These are phyloP conservation scores for Pagrus major DNA, from an alignment of 2,113 vertebrate genomes.

Conservation along the genomic window DNA sequence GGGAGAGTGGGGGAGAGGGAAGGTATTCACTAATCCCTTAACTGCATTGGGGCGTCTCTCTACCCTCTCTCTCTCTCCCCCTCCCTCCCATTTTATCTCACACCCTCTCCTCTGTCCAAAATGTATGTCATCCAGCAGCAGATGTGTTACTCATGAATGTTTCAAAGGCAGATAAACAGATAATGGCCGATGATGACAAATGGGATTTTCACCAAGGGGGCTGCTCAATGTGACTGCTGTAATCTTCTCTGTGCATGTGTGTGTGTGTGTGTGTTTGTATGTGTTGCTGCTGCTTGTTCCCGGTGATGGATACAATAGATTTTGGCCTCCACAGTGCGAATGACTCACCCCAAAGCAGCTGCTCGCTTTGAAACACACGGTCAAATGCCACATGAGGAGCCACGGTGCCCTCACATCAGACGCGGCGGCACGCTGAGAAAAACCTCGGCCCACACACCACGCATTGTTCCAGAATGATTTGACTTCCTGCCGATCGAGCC, in stretches of 20 bases:
- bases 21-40: slow-evolving; percentile 63
- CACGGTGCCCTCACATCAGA: slow-evolving; percentile 40
- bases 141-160: slow-evolving; percentile 61
- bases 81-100: slow-evolving; percentile 6
- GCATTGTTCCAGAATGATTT: slow-evolving; percentile 22
- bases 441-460: slow-evolving; percentile 26
- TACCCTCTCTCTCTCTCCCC: background rate
- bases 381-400: slow-evolving; percentile 56
- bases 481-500: slow-evolving; percentile 22
- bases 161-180: slow-evolving; percentile 59
- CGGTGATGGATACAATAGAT: slow-evolving; percentile 61
- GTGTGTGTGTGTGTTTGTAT: background rate
- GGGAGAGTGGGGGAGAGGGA: background rate
- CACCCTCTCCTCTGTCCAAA: slow-evolving; percentile 43
- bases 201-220: slow-evolving; percentile 48
- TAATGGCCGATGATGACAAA: slow-evolving; percentile 56
- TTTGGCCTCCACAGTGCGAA: slow-evolving; percentile 58
- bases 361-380: slow-evolving; percentile 54
- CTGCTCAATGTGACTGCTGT: slow-evolving; percentile 35
- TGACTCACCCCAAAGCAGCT: slow-evolving; percentile 73
- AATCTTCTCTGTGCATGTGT: slow-evolving; percentile 24
- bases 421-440: slow-evolving; percentile 32
- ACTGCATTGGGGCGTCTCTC: slow-evolving; percentile 69
- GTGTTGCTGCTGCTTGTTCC: slow-evolving; percentile 48
- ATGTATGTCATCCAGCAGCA: slow-evolving; percentile 53